These are phyloP conservation scores for Progne subis DNA, from an alignment of 2,113 vertebrate genomes.

Conservation along the genomic window DNA sequence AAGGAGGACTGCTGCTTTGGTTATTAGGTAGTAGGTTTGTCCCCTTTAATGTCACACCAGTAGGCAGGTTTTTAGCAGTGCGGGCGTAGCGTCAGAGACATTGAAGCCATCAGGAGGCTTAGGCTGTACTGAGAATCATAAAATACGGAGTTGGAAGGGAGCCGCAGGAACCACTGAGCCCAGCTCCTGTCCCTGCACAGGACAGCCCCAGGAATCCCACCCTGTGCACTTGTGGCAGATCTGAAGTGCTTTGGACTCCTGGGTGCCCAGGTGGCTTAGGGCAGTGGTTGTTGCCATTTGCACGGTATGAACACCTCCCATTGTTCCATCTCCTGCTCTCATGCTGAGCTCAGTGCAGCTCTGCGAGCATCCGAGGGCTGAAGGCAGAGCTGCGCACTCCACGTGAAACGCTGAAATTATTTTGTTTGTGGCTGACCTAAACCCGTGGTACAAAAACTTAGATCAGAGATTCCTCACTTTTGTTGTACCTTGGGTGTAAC, in stretches of 20 bases:
- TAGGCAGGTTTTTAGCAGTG: not conserved
- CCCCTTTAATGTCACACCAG: not conserved
- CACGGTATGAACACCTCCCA: not conserved
- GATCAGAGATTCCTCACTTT: not conserved
- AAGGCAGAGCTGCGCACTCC: not conserved
- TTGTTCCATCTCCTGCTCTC: not conserved
- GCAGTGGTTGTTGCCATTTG: not conserved
- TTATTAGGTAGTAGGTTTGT: not conserved
- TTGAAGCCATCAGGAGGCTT: not conserved
- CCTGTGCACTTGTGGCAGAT: not conserved
- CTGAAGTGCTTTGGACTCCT: not conserved
- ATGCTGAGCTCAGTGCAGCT: not conserved
- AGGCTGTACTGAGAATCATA: not conserved
- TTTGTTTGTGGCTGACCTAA: not conserved
- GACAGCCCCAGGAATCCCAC: not conserved
- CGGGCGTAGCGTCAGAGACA: not conserved
- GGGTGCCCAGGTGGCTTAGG: not conserved
- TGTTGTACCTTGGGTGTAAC: not conserved
- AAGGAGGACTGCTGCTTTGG: not conserved
- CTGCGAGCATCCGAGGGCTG: not conserved
- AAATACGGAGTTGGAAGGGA: not conserved
- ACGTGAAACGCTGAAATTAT: not conserved
- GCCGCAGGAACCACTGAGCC: not conserved
- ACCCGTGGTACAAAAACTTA: not conserved
- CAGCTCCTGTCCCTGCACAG: not conserved